A percentile compares a stretch with the other conserved stretches of the same genome.
phyloP scores from a whole-genome alignment of 2,888 invertebrate species.

The Calliopum simillimum region DNA sequence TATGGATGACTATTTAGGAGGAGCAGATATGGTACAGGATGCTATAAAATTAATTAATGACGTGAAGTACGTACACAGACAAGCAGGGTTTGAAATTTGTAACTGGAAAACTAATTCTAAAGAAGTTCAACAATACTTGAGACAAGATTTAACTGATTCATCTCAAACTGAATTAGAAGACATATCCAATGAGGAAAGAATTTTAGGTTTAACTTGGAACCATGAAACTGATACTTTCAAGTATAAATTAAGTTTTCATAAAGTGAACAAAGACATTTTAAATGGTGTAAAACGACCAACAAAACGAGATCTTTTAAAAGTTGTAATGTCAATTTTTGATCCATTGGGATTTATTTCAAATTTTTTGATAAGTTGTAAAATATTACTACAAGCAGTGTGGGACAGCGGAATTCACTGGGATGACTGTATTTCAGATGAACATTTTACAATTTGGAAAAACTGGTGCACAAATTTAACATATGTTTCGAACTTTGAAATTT shows the following conservation, averaged over 20 bases:
- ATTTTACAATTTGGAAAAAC: slow-evolving; percentile 2
- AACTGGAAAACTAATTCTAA: too few relatives aligned
- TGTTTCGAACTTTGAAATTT: background rate
- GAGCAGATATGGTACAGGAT: too few relatives aligned
- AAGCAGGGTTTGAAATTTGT: too few relatives aligned
- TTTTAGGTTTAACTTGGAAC: slow-evolving; percentile 27
- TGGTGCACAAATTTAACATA: background rate
- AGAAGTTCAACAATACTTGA: too few relatives aligned
- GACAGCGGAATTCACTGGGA: background rate
- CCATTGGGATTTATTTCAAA: slow-evolving; percentile 6
- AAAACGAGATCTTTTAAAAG: slow-evolving; percentile 27
- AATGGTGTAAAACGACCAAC: slow-evolving; percentile 21
- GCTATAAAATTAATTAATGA: too few relatives aligned
- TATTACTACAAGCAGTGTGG: background rate
- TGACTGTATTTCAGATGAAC: background rate
- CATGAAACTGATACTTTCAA: slow-evolving; percentile 16
- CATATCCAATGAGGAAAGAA: slow-evolving; percentile 20
- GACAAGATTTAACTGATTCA: too few relatives aligned
- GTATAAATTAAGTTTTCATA: slow-evolving; percentile 29
- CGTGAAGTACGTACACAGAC: too few relatives aligned
- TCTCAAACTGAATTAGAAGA: background rate
- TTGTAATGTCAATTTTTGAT: slow-evolving; percentile 32
- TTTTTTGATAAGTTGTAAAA: slow-evolving; percentile 5
- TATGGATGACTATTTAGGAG: too few relatives aligned
- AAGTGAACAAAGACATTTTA: slow-evolving; percentile 16